Conservation (phyloP, 2,888 invertebrate species). For the Hanleya hanleyi region DNA sequence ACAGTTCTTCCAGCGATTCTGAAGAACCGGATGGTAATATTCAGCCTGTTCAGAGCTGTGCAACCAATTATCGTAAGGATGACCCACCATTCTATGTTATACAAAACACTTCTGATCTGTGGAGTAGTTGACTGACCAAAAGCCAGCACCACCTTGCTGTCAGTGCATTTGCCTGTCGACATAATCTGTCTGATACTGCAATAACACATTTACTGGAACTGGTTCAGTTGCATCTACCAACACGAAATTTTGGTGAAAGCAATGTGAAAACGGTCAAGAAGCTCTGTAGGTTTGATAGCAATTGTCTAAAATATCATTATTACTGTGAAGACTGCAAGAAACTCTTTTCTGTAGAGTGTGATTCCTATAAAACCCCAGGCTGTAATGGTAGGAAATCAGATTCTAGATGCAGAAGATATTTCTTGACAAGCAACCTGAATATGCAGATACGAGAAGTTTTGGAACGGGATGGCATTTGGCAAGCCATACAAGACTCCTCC, state of each 20-base stretch:
- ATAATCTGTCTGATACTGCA: neutral
- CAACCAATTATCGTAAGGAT: too few species aligned
- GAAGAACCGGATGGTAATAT: too few species aligned
- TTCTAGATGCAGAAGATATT: neutral
- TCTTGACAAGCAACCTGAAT: neutral
- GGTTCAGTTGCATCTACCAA: neutral
- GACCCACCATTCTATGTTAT: neutral
- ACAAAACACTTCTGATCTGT: neutral
- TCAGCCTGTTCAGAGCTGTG: too few species aligned
- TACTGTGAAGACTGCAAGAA: neutral
- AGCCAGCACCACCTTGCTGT: neutral
- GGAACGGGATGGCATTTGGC: conserved; percentile 14
- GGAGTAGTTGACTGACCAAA: neutral
- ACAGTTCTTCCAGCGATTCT: too few species aligned
- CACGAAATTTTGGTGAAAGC: neutral
- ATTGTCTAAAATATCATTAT: neutral
- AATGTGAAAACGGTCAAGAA: neutral
- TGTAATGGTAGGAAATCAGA: neutral
- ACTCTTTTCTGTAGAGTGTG: neutral
- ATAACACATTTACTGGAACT: neutral
- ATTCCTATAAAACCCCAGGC: neutral
- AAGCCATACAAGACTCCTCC: neutral
- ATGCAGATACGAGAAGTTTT: neutral
- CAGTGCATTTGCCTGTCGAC: neutral
- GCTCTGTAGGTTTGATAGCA: neutral